Conservation (phyloP, 1,140 invertebrate species). For the Campoletis sonorensis region DNA sequence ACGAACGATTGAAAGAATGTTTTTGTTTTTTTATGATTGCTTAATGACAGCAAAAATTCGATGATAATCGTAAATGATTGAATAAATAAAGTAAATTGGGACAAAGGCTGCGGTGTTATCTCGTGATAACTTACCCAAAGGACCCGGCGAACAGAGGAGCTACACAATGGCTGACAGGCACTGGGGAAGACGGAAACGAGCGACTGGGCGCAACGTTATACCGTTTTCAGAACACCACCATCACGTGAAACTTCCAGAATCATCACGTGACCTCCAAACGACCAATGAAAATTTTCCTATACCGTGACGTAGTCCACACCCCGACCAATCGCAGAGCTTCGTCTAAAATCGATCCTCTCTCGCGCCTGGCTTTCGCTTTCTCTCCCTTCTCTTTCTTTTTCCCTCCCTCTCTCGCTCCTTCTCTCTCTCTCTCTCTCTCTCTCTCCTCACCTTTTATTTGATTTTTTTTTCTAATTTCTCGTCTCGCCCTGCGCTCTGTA, state of each 20-base stretch:
- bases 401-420: slow-evolving; percentile 15
- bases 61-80: neutral
- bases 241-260: slow-evolving; percentile 49
- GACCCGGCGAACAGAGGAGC: slow-evolving; percentile 71
- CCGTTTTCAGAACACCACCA: slow-evolving; percentile 48
- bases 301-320: neutral
- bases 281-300: slow-evolving; percentile 40
- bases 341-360: slow-evolving; percentile 25
- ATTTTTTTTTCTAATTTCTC: slow-evolving; percentile 36
- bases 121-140: slow-evolving; percentile 59
- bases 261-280: slow-evolving; percentile 37
- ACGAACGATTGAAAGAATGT: neutral
- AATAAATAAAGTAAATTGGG: neutral
- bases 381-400: slow-evolving; percentile 24
- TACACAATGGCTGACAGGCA: slow-evolving; percentile 73
- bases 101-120: slow-evolving; percentile 2
- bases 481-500: slow-evolving; percentile 8
- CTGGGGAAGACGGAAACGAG: slow-evolving; percentile 72
- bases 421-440: slow-evolving; percentile 1
- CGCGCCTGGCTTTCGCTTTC: slow-evolving; percentile 49
- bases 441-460: neutral
- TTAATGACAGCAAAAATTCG: neutral
- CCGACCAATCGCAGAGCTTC: slow-evolving; percentile 43
- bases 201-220: slow-evolving; percentile 63
- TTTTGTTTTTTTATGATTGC: neutral